These are phyloP conservation scores for Hydrozoanthus tunicans DNA, from an alignment of 64 coral and sea anemone species.

Conservation along the genomic window DNA sequence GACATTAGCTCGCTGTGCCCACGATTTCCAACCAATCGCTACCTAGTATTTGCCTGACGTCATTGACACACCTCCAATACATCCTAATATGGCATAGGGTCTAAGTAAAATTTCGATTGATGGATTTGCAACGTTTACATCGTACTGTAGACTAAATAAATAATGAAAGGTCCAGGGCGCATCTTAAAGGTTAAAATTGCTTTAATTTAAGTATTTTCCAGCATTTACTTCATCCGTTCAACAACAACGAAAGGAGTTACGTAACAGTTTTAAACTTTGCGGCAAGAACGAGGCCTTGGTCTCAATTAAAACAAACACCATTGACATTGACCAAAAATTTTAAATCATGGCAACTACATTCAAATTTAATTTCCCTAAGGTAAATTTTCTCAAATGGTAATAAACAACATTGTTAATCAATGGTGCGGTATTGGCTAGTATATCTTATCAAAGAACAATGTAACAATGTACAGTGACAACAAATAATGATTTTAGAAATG, in stretches of 20 bases:
- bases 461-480: too few relatives aligned
- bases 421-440: not conserved
- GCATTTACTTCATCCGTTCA: not conserved
- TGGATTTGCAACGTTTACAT: not conserved
- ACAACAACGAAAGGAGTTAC: not conserved
- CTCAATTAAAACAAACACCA: not conserved
- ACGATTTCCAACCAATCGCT: slow-evolving; percentile 72
- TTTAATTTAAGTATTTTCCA: slow-evolving; percentile 6
- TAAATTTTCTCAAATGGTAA: not conserved
- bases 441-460: not conserved
- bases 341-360: not conserved
- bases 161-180: not conserved
- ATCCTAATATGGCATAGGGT: slow-evolving; percentile 74
- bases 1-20: slow-evolving; percentile 34
- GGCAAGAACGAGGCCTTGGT: not conserved
- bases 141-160: slow-evolving; percentile 3
- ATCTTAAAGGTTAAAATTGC: not conserved
- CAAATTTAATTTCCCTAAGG: not conserved
- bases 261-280: too few relatives aligned
- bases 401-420: not conserved
- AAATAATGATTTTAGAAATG: too few relatives aligned
- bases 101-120: slow-evolving; percentile 48
- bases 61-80: slow-evolving; percentile 86
- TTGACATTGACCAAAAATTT: not conserved
- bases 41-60: slow-evolving; percentile 45